Percentiles rank a stretch among this genome's conserved stretches.
Conservation (phyloP, 2,888 invertebrate species). For the Ceramica pisi region DNA sequence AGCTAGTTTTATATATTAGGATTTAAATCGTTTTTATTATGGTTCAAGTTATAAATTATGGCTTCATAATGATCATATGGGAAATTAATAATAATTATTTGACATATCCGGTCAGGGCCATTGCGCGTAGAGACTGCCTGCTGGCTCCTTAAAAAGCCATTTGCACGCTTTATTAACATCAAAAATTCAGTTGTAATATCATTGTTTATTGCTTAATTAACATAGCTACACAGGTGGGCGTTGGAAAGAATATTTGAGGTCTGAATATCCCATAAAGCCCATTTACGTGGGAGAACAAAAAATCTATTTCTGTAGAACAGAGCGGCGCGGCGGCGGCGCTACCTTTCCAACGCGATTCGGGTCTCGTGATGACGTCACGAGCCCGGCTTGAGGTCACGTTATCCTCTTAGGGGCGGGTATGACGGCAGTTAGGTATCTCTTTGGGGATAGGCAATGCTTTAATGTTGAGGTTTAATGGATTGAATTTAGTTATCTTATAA, state of each 20-base stretch:
- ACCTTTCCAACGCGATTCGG: constrained; percentile 42
- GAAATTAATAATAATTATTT: no score
- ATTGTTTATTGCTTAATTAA: background rate
- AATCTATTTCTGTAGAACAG: constrained; percentile 1
- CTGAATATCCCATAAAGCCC: background rate
- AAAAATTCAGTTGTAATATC: background rate
- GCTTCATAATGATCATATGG: no score
- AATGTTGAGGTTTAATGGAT: constrained; percentile 3
- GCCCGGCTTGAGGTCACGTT: constrained; percentile 36
- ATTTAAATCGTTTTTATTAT: no score
- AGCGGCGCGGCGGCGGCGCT: no score
- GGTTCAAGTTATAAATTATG: no score
- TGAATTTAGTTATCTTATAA: no score
- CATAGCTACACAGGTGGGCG: background rate
- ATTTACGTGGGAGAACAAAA: constrained; percentile 2
- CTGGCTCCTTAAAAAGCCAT: no score
- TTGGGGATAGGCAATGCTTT: background rate
- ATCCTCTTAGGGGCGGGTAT: constrained; percentile 9
- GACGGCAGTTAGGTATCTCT: constrained; percentile 15
- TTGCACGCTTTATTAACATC: background rate
- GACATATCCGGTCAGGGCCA: no score
- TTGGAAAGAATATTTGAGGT: background rate
- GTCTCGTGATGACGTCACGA: constrained; percentile 50
- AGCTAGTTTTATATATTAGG: no score
- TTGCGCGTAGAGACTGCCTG: no score